These are phyloP conservation scores for Myotis brandtii DNA, from an alignment of 2,113 vertebrate species.

Conservation along the genomic window DNA sequence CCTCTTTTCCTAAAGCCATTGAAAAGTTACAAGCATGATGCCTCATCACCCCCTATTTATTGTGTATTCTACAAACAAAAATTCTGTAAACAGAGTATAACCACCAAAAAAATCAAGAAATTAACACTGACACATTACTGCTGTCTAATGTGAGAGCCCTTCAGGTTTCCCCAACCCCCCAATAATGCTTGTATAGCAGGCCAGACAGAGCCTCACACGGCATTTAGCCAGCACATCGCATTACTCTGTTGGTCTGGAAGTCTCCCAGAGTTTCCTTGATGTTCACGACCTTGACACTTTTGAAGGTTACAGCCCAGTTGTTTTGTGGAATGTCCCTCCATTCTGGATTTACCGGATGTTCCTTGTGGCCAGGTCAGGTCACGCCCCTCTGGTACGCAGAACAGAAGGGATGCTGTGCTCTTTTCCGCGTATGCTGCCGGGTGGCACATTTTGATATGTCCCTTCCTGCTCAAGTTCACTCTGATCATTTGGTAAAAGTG, in stretches of 20 bases:
- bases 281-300: background rate
- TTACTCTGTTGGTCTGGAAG: background rate
- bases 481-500: background rate
- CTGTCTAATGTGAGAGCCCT: background rate
- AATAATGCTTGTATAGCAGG: background rate
- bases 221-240: background rate
- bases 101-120: background rate
- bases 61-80: background rate
- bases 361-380: background rate
- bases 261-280: background rate
- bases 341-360: background rate
- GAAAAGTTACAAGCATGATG: background rate
- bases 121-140: background rate
- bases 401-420: background rate
- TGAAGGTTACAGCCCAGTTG: background rate
- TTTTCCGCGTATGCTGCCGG: background rate
- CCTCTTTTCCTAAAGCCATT: background rate
- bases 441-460: too few relatives aligned
- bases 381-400: background rate
- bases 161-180: background rate
- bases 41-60: background rate
- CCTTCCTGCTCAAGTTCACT: background rate
- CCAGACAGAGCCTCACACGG: background rate
- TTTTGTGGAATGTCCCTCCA: background rate
- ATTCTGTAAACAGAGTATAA: background rate